These are phyloP conservation scores for Numenius arquata DNA, from an alignment of 2,113 vertebrate species.

Conservation along the genomic window DNA sequence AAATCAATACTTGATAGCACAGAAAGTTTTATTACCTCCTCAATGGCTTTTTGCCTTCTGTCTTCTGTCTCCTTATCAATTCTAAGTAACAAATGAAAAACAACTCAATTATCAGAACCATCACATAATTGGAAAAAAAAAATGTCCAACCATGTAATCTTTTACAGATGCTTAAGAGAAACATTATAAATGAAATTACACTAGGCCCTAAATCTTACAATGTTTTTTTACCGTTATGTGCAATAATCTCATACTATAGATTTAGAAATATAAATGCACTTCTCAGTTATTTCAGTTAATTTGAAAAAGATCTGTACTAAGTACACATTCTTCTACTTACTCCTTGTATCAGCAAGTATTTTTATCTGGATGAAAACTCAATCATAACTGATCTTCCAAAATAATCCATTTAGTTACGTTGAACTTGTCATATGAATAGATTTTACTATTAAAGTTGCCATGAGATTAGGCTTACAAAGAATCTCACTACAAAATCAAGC, in stretches of 20 bases:
- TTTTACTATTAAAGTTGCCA: background rate
- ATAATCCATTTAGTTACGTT: background rate
- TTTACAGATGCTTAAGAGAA: background rate
- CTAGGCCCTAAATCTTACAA: background rate
- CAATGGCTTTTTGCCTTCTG: constrained; percentile 93
- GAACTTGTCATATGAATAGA: background rate
- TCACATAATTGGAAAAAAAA: constrained; percentile 1
- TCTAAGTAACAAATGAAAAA: constrained; percentile 75
- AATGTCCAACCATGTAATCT: background rate
- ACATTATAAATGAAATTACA: background rate
- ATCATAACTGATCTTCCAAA: background rate
- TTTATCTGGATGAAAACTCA: background rate
- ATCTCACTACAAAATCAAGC: background rate
- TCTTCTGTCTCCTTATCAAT: constrained; percentile 91
- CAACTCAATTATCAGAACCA: constrained; percentile 52
- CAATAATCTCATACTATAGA: background rate
- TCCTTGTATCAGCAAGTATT: background rate
- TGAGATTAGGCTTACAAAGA: background rate
- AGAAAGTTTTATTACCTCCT: constrained; percentile 82
- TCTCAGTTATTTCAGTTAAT: background rate
- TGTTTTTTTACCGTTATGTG: background rate
- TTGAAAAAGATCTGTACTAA: background rate
- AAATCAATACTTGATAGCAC: background rate
- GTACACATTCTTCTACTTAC: background rate
- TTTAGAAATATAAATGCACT: background rate